Evolutionary conservation across 2,113 vertebrate species (phyloP).

Genomic region (Bungarus multicinctus): DNA sequence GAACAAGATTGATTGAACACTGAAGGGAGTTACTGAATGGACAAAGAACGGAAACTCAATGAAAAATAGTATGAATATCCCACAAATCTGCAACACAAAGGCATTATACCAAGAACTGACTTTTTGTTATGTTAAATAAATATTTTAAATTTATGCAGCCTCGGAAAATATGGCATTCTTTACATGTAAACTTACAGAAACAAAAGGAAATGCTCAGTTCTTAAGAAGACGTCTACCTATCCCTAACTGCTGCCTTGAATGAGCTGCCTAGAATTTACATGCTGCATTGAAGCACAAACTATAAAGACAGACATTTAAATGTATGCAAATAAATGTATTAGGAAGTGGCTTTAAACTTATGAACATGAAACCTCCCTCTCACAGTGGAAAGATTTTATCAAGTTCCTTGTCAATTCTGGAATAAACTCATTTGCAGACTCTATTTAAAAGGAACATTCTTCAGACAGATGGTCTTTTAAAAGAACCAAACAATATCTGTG

Average conservation of each 20-base stretch:
- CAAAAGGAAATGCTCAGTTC: not conserved
- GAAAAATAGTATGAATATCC: not conserved
- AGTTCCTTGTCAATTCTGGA: not conserved
- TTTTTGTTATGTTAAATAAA: not conserved
- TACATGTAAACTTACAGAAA: not conserved
- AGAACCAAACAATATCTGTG: not conserved
- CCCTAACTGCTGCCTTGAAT: not conserved
- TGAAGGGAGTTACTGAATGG: not conserved
- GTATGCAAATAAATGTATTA: not conserved
- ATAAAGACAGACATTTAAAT: not conserved
- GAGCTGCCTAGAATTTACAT: not conserved
- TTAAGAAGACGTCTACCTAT: not conserved
- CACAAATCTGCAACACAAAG: not conserved
- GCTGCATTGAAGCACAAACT: not conserved
- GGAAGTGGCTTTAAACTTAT: not conserved
- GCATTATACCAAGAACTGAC: not conserved
- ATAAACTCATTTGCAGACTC: not conserved
- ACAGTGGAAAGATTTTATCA: not conserved
- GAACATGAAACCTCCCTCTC: not conserved
- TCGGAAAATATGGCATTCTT: not conserved
- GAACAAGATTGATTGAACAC: not conserved
- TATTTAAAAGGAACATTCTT: conserved; percentile 9
- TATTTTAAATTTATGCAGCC: not conserved
- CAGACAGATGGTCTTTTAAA: conserved; percentile 2
- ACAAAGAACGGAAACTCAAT: not conserved